These are phyloP conservation scores for Salpingus planirostris DNA, from an alignment of 2,888 invertebrate genomes.

Conservation along the genomic window DNA sequence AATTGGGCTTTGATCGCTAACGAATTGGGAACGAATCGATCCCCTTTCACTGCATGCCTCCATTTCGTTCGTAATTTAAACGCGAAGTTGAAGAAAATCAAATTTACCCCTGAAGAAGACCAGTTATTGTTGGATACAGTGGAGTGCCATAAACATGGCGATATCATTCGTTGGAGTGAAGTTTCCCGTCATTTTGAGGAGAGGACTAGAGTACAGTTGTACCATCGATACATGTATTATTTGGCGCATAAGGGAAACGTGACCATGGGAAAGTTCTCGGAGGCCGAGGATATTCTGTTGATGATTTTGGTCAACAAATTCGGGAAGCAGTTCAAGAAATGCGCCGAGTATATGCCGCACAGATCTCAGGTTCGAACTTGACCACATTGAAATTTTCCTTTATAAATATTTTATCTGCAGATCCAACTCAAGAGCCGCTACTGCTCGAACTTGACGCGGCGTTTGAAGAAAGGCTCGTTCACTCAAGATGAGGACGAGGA, in stretches of 20 bases:
- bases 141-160: slow-evolving; percentile 52
- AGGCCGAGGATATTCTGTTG: slow-evolving; percentile 58
- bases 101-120: slow-evolving; percentile 65
- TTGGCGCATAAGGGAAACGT: slow-evolving; percentile 35
- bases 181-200: slow-evolving; percentile 55
- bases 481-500: slow-evolving; percentile 52
- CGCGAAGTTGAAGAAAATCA: slow-evolving; percentile 30
- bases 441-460: slow-evolving; percentile 38
- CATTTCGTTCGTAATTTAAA: slow-evolving; percentile 50
- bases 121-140: slow-evolving; percentile 53
- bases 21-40: slow-evolving; percentile 49
- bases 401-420: no score
- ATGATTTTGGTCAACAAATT: slow-evolving; percentile 53
- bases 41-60: slow-evolving; percentile 62
- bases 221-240: slow-evolving; percentile 47
- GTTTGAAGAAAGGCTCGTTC: slow-evolving; percentile 48
- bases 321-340: slow-evolving; percentile 50
- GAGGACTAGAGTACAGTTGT: slow-evolving; percentile 57
- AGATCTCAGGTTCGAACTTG: slow-evolving; percentile 50
- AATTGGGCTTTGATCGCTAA: slow-evolving; percentile 60
- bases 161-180: slow-evolving; percentile 66
- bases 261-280: slow-evolving; percentile 51
- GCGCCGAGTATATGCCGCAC: slow-evolving; percentile 50
- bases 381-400: no score
- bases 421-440: slow-evolving; percentile 55